Evolutionary conservation across 2,113 vertebrate genomes (phyloP), one percentile per base, ranked within the genome.

Genomic region (Rhea pennata): DNA sequence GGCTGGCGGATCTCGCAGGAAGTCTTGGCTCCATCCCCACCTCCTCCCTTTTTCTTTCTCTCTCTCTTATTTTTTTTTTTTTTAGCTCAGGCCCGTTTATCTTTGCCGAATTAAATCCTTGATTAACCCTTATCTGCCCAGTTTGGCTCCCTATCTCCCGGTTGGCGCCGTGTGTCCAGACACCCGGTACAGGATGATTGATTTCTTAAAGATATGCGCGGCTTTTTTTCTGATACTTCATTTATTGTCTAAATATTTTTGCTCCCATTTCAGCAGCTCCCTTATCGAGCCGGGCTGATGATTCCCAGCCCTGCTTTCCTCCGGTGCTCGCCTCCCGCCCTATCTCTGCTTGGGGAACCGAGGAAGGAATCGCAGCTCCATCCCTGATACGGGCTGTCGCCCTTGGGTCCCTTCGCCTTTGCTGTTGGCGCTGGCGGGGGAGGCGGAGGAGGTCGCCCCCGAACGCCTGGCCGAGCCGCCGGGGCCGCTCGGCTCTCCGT

Each of bases 181-280:
- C 98, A 98, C 98, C 98, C 98, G 96, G 98, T 98, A 98, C 98
- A 97, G 98, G 98, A 98, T 99, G 99, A 99, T 99, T 99, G 99
- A 99, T 99, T 99, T 97, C 99, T 98, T 97, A 88, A 98, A 99
- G 99, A 99, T 99, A 99, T 90, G 96, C 96, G 95, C 88, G 97
- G 98, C 98, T 99, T 99, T 96, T 96, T 95, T 92, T 98, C 98
- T 98, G 98, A 99, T 99, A 99, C 99, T 99, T 99, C 98, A 97
- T 98, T 99, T 99, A 99, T 99, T 99, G 99, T 99, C 99, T 99
- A 98, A 98, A 99, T 99, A 99, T 99, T 98, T 99, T 98, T 96
- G 93, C 98, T 98, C 97, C 96, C 93, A 77, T 98, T 98, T 97
- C 98, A 97, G 97, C 91, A 84, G 96, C 96, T 95, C 95, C 96